Percentiles rank a stretch among this genome's conserved stretches.
phyloP scores from a whole-genome alignment of 1,140 invertebrate genomes.

The Ceratina australensis region DNA sequence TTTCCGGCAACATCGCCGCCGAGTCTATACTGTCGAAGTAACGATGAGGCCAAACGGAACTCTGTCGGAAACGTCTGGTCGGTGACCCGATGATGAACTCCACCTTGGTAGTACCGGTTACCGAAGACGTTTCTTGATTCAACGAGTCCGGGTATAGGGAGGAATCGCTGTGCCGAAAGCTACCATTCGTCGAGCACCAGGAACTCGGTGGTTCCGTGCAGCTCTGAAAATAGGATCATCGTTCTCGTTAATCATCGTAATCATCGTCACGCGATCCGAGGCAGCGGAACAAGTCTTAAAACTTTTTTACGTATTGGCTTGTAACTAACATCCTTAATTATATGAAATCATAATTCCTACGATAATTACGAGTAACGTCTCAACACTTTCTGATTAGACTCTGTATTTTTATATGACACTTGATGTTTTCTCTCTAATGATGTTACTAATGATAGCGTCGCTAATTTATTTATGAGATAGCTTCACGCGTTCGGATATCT shows the following conservation, averaged over 20 bases:
- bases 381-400: not conserved
- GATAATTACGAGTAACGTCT: not conserved
- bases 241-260: not conserved
- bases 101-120: conserved; percentile 72
- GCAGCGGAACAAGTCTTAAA: not conserved
- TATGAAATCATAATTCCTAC: not conserved
- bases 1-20: conserved; percentile 66
- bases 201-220: conserved; percentile 78
- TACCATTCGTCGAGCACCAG: conserved; percentile 70
- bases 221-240: conserved; percentile 62
- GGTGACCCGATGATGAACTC: conserved; percentile 76
- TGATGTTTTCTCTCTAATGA: not conserved
- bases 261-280: not conserved
- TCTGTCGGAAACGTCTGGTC: conserved; percentile 69
- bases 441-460: not conserved
- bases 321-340: not conserved
- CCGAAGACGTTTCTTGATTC: conserved; percentile 71
- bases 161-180: conserved; percentile 71
- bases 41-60: conserved; percentile 66
- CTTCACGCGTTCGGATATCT: not conserved
- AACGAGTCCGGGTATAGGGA: conserved; percentile 77
- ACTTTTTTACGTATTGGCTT: not conserved
- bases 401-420: not conserved
- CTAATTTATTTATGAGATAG: conserved; percentile 10
- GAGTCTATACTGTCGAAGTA: conserved; percentile 82